Evolutionary conservation across 2,797 vertebrate genomes (phyloP).

Genomic region (Rhinogobio ventralis): DNA sequence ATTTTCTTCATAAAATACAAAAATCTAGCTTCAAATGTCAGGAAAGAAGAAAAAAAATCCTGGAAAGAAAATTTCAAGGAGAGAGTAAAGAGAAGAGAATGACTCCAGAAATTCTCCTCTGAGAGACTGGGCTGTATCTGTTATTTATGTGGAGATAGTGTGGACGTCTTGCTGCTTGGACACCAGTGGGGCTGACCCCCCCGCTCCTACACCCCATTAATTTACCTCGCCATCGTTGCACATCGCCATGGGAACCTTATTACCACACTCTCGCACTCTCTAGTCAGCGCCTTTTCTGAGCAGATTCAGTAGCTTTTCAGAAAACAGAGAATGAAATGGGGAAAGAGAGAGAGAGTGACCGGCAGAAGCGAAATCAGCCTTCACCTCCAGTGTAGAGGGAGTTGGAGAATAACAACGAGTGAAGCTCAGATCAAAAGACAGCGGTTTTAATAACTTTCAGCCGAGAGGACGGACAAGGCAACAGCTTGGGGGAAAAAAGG

Average conservation of each 20-base stretch:
- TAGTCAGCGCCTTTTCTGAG: slow-evolving; percentile 6
- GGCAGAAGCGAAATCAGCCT: slow-evolving; percentile 8
- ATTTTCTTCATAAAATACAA: not conserved
- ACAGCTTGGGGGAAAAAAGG: slow-evolving; percentile 13
- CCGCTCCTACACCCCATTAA: slow-evolving; percentile 10
- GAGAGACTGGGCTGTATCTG: slow-evolving; percentile 4
- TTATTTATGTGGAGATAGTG: slow-evolving; percentile 13
- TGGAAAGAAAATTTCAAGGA: not conserved
- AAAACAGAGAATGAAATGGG: slow-evolving; percentile 1
- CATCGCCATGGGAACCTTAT: slow-evolving; percentile 25
- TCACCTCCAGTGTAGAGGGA: slow-evolving; percentile 16
- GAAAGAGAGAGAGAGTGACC: not conserved
- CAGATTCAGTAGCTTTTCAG: slow-evolving; percentile 23
- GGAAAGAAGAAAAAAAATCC: not conserved
- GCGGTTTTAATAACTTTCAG: slow-evolving; percentile 37
- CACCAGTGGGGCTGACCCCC: not conserved
- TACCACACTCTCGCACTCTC: slow-evolving; percentile 3
- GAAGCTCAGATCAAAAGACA: slow-evolving; percentile 52
- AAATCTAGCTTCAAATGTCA: not conserved
- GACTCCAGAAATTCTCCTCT: not conserved
- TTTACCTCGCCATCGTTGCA: slow-evolving; percentile 7
- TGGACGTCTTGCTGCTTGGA: slow-evolving; percentile 2
- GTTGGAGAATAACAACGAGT: slow-evolving; percentile 33
- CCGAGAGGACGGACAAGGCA: slow-evolving; percentile 25
- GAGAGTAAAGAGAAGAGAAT: not conserved